These are phyloP conservation scores for Plecotus auritus DNA, from an alignment of 2,113 vertebrate species.

Conservation along the genomic window DNA sequence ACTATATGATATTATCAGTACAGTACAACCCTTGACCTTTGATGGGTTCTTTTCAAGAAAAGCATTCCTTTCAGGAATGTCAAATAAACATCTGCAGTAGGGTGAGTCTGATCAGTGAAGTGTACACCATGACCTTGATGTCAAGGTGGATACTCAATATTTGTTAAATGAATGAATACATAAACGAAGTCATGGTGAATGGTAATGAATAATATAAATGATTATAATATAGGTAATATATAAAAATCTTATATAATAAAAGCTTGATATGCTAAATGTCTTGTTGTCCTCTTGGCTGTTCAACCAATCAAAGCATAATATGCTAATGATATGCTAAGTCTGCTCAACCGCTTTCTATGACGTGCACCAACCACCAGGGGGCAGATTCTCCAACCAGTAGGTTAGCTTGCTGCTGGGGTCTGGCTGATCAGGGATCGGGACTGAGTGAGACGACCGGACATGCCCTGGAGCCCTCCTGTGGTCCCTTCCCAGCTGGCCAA, in stretches of 20 bases:
- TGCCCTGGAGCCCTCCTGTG: too few species aligned
- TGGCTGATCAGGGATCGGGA: fast-evolving
- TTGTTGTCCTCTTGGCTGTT: too few species aligned
- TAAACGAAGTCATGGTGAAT: neutral
- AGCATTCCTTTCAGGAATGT: neutral
- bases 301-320: too few species aligned
- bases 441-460: too few species aligned
- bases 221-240: neutral
- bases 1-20: neutral
- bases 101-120: neutral
- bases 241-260: neutral
- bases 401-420: too few species aligned
- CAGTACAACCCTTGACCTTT: neutral
- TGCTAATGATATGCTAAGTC: too few species aligned
- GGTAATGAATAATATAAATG: neutral
- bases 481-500: too few species aligned
- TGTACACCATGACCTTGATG: too few species aligned
- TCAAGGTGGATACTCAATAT: neutral
- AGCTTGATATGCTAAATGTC: too few species aligned
- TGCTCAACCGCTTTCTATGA: too few species aligned
- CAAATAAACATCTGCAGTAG: neutral
- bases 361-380: too few species aligned
- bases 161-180: neutral
- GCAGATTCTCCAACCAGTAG: too few species aligned
- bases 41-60: neutral